Conservation (phyloP, 2,888 invertebrate species). For the Pterostichus niger region DNA sequence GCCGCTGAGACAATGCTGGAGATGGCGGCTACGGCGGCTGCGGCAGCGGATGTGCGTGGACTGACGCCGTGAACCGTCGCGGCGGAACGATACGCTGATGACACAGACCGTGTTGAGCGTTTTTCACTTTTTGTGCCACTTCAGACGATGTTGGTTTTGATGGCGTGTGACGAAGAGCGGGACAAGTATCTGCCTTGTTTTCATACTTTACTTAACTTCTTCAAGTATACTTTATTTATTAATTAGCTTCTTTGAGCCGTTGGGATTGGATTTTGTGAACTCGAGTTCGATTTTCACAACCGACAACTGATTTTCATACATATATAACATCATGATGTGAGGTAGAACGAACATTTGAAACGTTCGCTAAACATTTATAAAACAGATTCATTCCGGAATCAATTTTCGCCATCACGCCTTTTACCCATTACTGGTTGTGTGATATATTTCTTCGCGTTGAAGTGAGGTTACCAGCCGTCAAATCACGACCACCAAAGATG, state of each 20-base stretch:
- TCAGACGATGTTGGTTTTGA: conserved; percentile 5
- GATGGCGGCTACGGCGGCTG: neutral
- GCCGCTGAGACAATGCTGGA: conserved; percentile 21
- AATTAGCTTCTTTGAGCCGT: neutral
- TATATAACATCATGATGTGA: too few relatives aligned
- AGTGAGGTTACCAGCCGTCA: too few relatives aligned
- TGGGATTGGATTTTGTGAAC: too few relatives aligned
- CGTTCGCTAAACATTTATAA: too few relatives aligned
- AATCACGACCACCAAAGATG: too few relatives aligned
- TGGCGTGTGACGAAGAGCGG: conserved; percentile 24
- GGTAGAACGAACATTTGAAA: too few relatives aligned
- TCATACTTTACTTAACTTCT: neutral
- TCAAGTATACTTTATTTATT: conserved; percentile 1
- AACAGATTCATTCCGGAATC: too few relatives aligned
- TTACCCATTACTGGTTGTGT: too few relatives aligned
- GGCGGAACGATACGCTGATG: conserved; percentile 34
- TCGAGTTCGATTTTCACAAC: too few relatives aligned
- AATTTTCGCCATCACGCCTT: too few relatives aligned
- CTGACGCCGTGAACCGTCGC: conserved; percentile 15
- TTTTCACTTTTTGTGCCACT: conserved; percentile 39
- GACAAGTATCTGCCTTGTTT: conserved; percentile 1
- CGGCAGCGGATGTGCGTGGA: conserved; percentile 36
- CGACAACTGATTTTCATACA: too few relatives aligned
- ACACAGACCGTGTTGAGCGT: conserved; percentile 41
- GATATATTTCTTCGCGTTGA: too few relatives aligned